Percentiles rank a stretch among this genome's conserved stretches.
Conservation (phyloP, 1,140 invertebrate genomes). For the Drosophila aff. region DNA sequence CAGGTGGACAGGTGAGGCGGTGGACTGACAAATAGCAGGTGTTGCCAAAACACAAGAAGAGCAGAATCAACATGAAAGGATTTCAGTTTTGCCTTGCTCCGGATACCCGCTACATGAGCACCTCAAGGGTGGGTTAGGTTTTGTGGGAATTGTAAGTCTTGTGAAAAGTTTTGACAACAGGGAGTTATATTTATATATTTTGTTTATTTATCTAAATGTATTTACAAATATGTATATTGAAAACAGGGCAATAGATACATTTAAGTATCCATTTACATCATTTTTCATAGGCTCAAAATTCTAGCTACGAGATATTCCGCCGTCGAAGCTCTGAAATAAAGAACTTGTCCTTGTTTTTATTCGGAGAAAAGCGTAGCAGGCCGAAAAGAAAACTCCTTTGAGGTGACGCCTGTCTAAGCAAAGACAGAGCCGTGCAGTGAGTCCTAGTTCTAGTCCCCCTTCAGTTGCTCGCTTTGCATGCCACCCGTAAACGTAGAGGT, state of each 20-base stretch:
- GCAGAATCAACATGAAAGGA: conserved; percentile 57
- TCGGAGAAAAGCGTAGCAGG: conserved; percentile 7
- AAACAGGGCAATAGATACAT: not conserved
- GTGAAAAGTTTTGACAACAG: too few species aligned
- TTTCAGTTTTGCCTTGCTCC: conserved; percentile 16
- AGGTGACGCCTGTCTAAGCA: conserved; percentile 43
- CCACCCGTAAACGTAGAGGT: conserved; percentile 3
- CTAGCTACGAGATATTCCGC: not conserved
- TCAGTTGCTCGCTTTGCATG: conserved; percentile 3
- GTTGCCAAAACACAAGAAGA: conserved; percentile 45
- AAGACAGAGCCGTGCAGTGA: conserved; percentile 37
- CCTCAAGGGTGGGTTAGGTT: not conserved
- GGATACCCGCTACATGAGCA: conserved; percentile 4
- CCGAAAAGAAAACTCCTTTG: conserved; percentile 20
- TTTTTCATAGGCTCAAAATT: too few species aligned
- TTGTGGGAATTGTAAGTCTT: not conserved
- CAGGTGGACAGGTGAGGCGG: not conserved
- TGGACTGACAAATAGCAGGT: conserved; percentile 64
- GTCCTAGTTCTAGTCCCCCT: conserved; percentile 13
- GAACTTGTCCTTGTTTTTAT: not conserved
- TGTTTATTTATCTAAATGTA: too few species aligned
- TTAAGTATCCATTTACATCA: not conserved
- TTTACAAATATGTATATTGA: too few species aligned
- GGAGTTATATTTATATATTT: not conserved
- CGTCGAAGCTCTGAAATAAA: not conserved